Conservation (phyloP, 1,140 invertebrate species). For the Anagrus nilaparvatae region DNA sequence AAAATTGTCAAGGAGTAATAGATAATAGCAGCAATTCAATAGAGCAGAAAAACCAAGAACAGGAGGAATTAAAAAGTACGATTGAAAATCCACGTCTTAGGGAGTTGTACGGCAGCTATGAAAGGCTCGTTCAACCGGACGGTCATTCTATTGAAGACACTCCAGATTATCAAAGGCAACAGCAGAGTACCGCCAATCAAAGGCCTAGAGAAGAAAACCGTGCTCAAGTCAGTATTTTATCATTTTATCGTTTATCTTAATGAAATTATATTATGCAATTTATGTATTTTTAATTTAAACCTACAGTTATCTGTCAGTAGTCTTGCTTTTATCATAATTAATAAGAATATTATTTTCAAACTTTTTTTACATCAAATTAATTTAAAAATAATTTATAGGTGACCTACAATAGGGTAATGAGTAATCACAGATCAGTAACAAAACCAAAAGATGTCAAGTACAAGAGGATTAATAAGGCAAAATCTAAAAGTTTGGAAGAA, state of each 20-base stretch:
- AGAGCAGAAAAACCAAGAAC: too few species aligned
- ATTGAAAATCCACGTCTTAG: conserved; percentile 18
- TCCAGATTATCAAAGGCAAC: not conserved
- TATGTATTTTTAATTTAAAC: too few species aligned
- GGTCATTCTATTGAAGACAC: conserved; percentile 23
- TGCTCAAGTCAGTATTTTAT: not conserved
- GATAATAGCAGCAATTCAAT: too few species aligned
- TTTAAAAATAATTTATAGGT: conserved; percentile 49
- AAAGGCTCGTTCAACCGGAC: conserved; percentile 35
- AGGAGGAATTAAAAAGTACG: too few species aligned
- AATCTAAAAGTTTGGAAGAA: conserved; percentile 80
- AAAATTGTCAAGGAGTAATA: too few species aligned
- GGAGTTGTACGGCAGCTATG: conserved; percentile 41
- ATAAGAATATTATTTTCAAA: too few species aligned
- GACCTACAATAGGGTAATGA: conserved; percentile 79
- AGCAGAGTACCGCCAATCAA: conserved; percentile 9
- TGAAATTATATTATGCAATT: too few species aligned
- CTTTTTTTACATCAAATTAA: too few species aligned
- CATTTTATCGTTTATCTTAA: too few species aligned
- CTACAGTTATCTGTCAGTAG: too few species aligned
- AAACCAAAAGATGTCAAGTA: conserved; percentile 86
- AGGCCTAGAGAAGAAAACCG: conserved; percentile 34
- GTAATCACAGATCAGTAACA: conserved; percentile 77
- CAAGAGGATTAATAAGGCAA: conserved; percentile 81
- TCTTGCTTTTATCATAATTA: too few species aligned